Percentiles rank a stretch among this genome's conserved stretches.
Conservation (phyloP, 2,888 invertebrate species). For the Drosophila mayaguana region DNA sequence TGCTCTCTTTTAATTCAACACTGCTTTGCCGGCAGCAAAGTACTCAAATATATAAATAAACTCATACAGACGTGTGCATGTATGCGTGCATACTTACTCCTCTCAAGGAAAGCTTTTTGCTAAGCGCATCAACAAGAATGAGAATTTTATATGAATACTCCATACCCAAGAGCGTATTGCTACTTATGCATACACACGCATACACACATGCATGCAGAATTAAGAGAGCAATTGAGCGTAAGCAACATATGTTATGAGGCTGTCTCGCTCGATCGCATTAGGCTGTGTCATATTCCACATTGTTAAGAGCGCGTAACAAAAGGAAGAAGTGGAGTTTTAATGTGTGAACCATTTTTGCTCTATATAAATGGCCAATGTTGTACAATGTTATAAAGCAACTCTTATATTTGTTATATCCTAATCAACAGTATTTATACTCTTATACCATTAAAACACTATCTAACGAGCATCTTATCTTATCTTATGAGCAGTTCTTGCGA, state of each 20-base stretch:
- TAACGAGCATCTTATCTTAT: too few species aligned
- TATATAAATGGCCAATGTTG: too few species aligned
- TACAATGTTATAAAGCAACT: not conserved
- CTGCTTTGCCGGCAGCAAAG: not conserved
- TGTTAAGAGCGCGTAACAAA: not conserved
- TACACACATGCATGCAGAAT: not conserved
- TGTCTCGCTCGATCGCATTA: conserved; percentile 4
- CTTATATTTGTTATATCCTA: not conserved
- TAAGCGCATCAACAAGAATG: not conserved
- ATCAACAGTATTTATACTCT: not conserved
- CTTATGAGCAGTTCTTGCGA: too few species aligned
- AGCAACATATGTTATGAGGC: not conserved
- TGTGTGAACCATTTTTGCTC: not conserved
- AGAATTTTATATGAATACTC: too few species aligned
- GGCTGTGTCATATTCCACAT: not conserved
- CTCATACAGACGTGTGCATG: not conserved
- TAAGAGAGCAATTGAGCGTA: not conserved
- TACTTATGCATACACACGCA: not conserved
- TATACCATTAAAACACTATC: not conserved
- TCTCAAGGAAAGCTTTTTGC: not conserved
- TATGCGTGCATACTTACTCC: not conserved
- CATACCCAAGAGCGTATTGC: not conserved
- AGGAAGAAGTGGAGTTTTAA: not conserved
- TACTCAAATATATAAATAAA: not conserved
- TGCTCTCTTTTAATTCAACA: too few species aligned